Conservation (phyloP, 92 coral and sea anemone species). For the Palythoa grandis region DNA sequence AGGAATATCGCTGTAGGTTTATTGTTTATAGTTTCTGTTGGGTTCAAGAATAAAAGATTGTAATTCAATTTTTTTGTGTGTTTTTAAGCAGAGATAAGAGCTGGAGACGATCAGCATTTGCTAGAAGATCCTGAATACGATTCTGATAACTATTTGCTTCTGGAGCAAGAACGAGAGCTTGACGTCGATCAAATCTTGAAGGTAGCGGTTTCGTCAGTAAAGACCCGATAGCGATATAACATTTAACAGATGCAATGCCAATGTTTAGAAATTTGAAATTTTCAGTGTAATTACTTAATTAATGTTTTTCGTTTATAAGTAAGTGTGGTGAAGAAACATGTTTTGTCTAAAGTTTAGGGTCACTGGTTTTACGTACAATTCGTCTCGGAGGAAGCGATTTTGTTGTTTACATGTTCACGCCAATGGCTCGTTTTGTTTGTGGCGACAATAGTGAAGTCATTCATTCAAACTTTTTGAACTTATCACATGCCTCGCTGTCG, state of each 20-base stretch:
- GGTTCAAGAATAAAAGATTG: background rate
- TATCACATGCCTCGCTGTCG: background rate
- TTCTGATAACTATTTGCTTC: slow-evolving; percentile 5
- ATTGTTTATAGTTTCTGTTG: background rate
- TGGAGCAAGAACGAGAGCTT: slow-evolving; percentile 30
- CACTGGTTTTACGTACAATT: background rate
- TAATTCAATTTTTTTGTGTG: too few relatives aligned
- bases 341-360: background rate
- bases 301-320: background rate
- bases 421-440: background rate
- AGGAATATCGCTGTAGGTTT: background rate
- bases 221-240: background rate
- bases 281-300: too few relatives aligned
- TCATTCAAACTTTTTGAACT: background rate
- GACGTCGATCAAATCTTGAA: slow-evolving; percentile 18
- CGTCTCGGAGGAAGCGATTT: background rate
- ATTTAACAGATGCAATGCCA: background rate
- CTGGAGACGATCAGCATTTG: background rate
- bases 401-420: background rate
- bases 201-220: background rate
- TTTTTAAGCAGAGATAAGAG: background rate
- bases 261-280: background rate
- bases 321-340: background rate
- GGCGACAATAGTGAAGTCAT: background rate
- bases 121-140: background rate